A percentile compares a stretch with the other conserved stretches of the same genome.
phyloP scores from a whole-genome alignment of 2,888 invertebrate species.

The Mongoloraphidia duomilia region DNA sequence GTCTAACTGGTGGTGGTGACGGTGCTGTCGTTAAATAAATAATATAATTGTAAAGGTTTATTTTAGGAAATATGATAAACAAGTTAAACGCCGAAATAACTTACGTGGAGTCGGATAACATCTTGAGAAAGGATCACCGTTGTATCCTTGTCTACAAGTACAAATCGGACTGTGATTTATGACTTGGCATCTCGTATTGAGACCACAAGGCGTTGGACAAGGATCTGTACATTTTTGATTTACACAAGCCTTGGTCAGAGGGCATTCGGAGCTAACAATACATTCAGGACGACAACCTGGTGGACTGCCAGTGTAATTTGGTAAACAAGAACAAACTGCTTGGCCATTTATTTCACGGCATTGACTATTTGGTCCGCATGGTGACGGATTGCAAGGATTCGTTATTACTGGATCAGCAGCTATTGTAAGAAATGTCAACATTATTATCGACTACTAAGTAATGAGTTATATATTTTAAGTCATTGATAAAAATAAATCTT shows the following conservation, averaged over 20 bases:
- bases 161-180: conserved; percentile 61
- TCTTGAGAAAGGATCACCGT: conserved; percentile 44
- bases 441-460: background rate
- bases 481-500: conserved; percentile 23
- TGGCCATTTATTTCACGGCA: conserved; percentile 36
- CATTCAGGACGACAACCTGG: conserved; percentile 49
- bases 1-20: conserved; percentile 27
- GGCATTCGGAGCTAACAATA: conserved; percentile 48
- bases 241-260: conserved; percentile 47
- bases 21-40: conserved; percentile 18
- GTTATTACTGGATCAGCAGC: conserved; percentile 16
- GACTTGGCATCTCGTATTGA: conserved; percentile 50
- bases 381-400: conserved; percentile 58
- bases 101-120: conserved; percentile 23
- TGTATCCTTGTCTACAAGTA: conserved; percentile 47
- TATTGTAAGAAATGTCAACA: conserved; percentile 1
- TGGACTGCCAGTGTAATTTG: conserved; percentile 23
- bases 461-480: background rate
- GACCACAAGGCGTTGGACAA: conserved; percentile 53
- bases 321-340: conserved; percentile 28
- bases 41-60: background rate
- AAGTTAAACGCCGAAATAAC: conserved; percentile 1
- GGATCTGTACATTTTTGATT: conserved; percentile 55
- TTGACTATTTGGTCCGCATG: conserved; percentile 64
- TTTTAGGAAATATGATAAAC: too few species aligned